Percentiles rank a stretch among this genome's conserved stretches.
phyloP scores from a whole-genome alignment of 2,797 vertebrate species.

The Pteronotus mesoamericanus region DNA sequence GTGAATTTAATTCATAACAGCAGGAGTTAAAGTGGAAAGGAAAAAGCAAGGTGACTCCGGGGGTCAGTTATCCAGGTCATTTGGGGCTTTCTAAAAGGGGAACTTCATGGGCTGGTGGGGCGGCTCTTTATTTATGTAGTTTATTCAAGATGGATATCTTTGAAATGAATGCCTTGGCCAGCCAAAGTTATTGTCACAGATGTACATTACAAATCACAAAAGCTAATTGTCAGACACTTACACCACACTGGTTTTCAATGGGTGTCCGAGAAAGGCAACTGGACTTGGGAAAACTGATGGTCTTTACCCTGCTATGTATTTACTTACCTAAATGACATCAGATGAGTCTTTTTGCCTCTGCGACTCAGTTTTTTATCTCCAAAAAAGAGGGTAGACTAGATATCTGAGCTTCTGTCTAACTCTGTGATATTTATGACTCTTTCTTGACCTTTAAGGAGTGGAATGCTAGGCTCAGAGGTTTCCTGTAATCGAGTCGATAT shows the following conservation, averaged over 20 bases:
- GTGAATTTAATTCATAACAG: neutral
- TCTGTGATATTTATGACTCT: neutral
- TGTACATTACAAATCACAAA: neutral
- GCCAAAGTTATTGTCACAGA: neutral
- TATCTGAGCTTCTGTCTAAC: neutral
- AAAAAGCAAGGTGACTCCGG: neutral
- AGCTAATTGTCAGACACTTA: neutral
- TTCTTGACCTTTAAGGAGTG: neutral
- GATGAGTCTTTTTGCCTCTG: neutral
- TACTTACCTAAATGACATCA: neutral
- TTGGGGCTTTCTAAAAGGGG: neutral
- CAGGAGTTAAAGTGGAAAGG: neutral
- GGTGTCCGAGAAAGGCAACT: neutral
- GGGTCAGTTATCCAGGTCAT: neutral
- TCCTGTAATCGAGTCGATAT: neutral
- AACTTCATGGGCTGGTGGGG: neutral
- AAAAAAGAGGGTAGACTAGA: neutral
- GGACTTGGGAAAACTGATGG: neutral
- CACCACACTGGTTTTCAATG: neutral
- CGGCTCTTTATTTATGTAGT: neutral
- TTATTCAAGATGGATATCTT: neutral
- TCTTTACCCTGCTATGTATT: neutral
- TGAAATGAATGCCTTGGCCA: neutral
- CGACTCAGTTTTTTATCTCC: neutral
- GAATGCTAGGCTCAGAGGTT: neutral